Percentiles rank a stretch among this genome's conserved stretches.
Conservation (phyloP, 1,140 invertebrate species). For the Microplitis demolitor region DNA sequence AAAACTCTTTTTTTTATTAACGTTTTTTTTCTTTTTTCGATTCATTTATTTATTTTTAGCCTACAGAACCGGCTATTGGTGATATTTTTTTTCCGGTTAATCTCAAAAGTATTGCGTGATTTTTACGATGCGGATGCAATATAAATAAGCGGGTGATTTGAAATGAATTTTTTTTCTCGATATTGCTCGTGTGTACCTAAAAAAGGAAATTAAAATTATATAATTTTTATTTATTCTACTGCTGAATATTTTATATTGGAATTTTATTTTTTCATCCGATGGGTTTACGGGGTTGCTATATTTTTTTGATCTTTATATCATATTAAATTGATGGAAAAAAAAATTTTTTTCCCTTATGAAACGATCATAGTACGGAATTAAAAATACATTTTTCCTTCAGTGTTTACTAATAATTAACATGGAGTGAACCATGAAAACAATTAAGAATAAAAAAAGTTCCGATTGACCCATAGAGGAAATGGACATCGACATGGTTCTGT, state of each 20-base stretch:
- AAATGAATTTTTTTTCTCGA: constrained; percentile 45
- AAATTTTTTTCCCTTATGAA: background rate
- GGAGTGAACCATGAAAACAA: too few relatives aligned
- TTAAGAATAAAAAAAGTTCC: too few relatives aligned
- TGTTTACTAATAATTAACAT: too few relatives aligned
- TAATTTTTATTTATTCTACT: background rate
- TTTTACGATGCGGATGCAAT: constrained; percentile 49
- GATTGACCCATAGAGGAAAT: too few relatives aligned
- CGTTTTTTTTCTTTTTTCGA: background rate
- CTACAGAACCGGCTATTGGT: constrained; percentile 11
- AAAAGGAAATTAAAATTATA: background rate
- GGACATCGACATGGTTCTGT: too few relatives aligned
- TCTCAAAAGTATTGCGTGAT: constrained; percentile 47
- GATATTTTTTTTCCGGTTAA: constrained; percentile 44
- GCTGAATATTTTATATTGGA: background rate
- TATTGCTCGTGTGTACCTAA: constrained; percentile 16
- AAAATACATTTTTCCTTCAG: too few relatives aligned
- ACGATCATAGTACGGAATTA: too few relatives aligned
- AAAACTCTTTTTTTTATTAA: background rate
- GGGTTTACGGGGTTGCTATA: background rate
- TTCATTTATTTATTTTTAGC: background rate
- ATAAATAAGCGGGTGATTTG: constrained; percentile 45
- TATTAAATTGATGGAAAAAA: background rate
- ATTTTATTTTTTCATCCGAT: background rate
- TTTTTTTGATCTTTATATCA: background rate